Percentiles rank a stretch among this genome's conserved stretches.
Evolutionary conservation across 2,113 vertebrate genomes (phyloP).

Genomic region (Catharus bicknelli): DNA sequence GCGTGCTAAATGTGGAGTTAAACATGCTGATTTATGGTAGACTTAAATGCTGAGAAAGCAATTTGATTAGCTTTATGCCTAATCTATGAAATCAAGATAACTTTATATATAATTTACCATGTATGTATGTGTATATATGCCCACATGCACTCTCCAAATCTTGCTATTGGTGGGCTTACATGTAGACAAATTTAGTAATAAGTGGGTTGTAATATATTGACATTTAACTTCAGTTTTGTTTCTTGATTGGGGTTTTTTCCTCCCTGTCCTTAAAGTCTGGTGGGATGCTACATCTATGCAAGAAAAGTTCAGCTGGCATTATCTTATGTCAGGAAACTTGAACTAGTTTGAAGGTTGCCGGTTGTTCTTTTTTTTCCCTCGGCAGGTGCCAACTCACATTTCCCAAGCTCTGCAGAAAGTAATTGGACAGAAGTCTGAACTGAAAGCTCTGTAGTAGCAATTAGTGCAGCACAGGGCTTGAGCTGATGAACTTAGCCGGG

Average conservation of each 20-base stretch:
- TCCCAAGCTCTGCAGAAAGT: not conserved
- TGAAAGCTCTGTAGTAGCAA: not conserved
- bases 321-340: not conserved
- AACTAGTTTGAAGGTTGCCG: not conserved
- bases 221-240: not conserved
- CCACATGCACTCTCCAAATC: accelerated
- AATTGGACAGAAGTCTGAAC: not conserved
- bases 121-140: no score
- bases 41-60: not conserved
- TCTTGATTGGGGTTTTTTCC: not conserved
- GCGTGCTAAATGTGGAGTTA: not conserved
- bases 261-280: not conserved
- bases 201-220: not conserved
- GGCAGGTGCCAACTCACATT: not conserved
- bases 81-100: not conserved
- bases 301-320: not conserved
- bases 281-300: not conserved
- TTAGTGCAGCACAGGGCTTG: not conserved
- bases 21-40: not conserved
- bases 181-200: not conserved
- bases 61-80: not conserved
- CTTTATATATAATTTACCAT: not conserved
- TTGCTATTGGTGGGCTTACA: not conserved
- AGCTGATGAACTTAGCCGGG: not conserved
- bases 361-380: accelerated